Evolutionary conservation across 2,113 vertebrate species (phyloP), one percentile per base, ranked within the genome.

Genomic region (Hydrochoerus hydrochaeris): DNA sequence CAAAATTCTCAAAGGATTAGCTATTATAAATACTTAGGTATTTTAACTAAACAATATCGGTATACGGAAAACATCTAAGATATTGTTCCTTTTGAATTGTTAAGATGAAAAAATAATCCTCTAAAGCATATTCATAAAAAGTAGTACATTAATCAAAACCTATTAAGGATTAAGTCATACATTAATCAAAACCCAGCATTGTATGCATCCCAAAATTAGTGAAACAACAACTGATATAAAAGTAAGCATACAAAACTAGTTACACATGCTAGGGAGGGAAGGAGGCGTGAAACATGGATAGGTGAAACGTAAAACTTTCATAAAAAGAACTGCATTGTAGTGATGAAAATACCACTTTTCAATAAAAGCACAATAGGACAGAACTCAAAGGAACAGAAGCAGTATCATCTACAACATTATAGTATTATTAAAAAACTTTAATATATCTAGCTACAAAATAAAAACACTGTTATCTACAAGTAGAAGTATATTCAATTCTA

Each of bases 101-200:
- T 78, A 93, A 91, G 24, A 16, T 57, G 62, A 93, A 97, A 94
- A 16, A 86, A 85, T 65, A 94, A 88, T 82, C 58, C 41, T 62
- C 60, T 84, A 28, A 93, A 77, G 69, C 46, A 88, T 46, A 60
- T 38, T 81, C 19, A 75, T 44, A 95, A 94, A 90, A 85, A 91
- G 26, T 28, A 28, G 93, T 38, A 4, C 52, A 78, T 32, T 49
- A 78, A 32, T 49, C 44, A 32, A 78, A 44, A 78, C 46, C 9
- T 11, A 81, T 35, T 52, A 95, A 7, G 69, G 19, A 63, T 32
- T 67, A 67, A 67, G 63, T 35, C 13, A 67, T 67, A 67, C 5
- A 41, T 41, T 73, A 73, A 73, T 41, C 69, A 73, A 73, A n/a
- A 73, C n/a, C 9, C 14, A 81, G 80, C 28, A 95, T 81, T 85